Base-by-base conservation (phyloP, 2,113 vertebrate genomes). In the Albula glossodonta region DNA sequence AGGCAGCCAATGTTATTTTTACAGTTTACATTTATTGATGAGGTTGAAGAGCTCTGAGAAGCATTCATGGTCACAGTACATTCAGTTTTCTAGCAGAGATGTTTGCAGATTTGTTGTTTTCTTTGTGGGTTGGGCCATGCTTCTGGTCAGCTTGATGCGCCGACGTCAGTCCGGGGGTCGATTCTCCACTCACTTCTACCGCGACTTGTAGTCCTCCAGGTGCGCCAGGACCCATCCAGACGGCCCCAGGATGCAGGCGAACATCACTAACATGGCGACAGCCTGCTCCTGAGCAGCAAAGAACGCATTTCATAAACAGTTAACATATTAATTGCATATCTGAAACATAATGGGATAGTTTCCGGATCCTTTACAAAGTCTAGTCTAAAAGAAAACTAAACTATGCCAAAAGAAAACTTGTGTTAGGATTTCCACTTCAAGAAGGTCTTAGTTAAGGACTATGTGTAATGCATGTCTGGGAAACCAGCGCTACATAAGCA, bases 211-310 rank as follows among this genome's bases (percentile, higher is more conserved):
- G 88, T 88, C 0, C 0, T 95, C 84, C 3, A 97, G 10, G 52
- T 97, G 52, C 0, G 82, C 0, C 84, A 97, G 83, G 87, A 97
- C 50, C 94, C 95, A 97, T 74, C 90, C 94, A 0, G 95, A 78
- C 0, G 96, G 96, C 0, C 51, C 0, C 89, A 97, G 83, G 89
- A 97, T 87, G 22, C 87, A 41, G 0, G 1, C 0, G 0, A 92
- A 91, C 19, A 94, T 25, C 49, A 4, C 0, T 0, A 0, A 0
- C 0, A 97, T 0, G 0, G 81, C 96, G 0, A 93, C 52, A 5
- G 0, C 56, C 82, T 96, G 93, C 12, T 97, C 95, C 97, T 97
- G 93, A 2, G 78, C 57, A 8, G 8, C 74, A 51, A 80, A 85
- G 0, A 84, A 86, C 0, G 48, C 3, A 51, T 10, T 52, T 31